These are phyloP conservation scores for Euproctis similis DNA, from an alignment of 2,888 invertebrate species.

Conservation along the genomic window DNA sequence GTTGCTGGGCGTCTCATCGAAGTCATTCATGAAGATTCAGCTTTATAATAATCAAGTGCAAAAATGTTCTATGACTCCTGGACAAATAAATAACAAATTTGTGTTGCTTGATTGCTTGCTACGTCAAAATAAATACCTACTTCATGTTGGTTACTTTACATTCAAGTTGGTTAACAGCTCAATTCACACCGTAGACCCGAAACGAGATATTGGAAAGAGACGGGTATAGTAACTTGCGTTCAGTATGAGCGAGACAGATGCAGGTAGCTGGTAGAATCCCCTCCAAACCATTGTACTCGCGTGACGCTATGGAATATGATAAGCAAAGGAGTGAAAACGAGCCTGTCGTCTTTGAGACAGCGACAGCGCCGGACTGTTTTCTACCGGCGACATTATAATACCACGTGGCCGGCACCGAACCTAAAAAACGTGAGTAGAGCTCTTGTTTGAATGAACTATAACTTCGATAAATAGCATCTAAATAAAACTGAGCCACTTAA, in stretches of 20 bases:
- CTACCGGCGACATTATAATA: constrained; percentile 27
- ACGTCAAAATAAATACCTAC: too few species aligned
- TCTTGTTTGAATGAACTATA: constrained; percentile 20
- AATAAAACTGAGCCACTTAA: too few species aligned
- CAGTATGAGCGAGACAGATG: constrained; percentile 24
- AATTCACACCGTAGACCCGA: constrained; percentile 18
- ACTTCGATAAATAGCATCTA: too few species aligned
- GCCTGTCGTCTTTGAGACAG: constrained; percentile 60
- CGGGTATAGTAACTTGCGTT: constrained; percentile 10
- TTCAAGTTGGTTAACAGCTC: too few species aligned
- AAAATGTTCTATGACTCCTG: too few species aligned
- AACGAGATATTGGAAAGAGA: constrained; percentile 23
- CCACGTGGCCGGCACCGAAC: constrained; percentile 63
- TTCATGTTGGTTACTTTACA: too few species aligned
- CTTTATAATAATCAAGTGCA: too few species aligned
- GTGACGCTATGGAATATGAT: constrained; percentile 28
- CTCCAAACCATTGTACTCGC: constrained; percentile 22
- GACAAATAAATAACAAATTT: too few species aligned
- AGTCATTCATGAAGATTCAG: too few species aligned
- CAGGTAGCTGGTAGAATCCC: too few species aligned
- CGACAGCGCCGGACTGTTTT: constrained; percentile 53
- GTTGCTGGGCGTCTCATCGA: too few species aligned
- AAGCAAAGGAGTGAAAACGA: constrained; percentile 27
- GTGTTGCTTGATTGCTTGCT: too few species aligned
- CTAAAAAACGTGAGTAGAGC: constrained; percentile 52